Evolutionary conservation across 2,797 vertebrate genomes (phyloP), one percentile per base, ranked within the genome.

Genomic region (Sphaeramia orbicularis): DNA sequence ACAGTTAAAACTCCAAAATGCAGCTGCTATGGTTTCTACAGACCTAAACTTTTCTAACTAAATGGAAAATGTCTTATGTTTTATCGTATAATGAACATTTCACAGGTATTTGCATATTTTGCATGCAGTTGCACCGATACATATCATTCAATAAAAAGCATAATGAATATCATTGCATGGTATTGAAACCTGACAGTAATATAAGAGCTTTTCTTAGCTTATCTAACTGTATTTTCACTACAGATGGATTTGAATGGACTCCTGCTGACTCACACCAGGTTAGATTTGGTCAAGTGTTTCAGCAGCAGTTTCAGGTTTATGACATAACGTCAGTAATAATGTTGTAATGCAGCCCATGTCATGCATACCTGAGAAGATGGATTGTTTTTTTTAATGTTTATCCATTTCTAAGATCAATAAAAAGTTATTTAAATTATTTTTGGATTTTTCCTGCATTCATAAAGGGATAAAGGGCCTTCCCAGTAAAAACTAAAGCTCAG

Each of bases 371-470:
- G 47, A 72, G 27, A 76, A 74, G 30, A 56, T 52, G 27, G 45
- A 70, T 52, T 85, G 53, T 81, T 68, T 68, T 75, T 72, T 66
- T 89, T 60, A 68, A 78, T 16, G 18, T 74, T 76, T 52, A 76
- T 64, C 21, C 45, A 67, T 77, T 90, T 90, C 53, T 78, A 65
- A 85, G 51, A 70, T 74, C 63, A 94, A 93, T 93, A 93, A 92
- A 41, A 47, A 93, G 57, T 87, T 55, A 89, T 86, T 89, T 86
- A 88, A 90, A 78, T 59, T n/a, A n/a, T 3, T 53, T 49, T 35
- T 27, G 24, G 10, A 15, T 69, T 54, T 52, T 69, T 6, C 5
- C 77, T 10, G 15, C 3, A 11, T 50, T n/a, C 18, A 19, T 24
- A n/a, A 45, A 24, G 4, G 2, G 21, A 4, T 24, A 24, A 24